Conservation (phyloP, 2,113 vertebrate species). For the Puffinus mauretanicus region DNA sequence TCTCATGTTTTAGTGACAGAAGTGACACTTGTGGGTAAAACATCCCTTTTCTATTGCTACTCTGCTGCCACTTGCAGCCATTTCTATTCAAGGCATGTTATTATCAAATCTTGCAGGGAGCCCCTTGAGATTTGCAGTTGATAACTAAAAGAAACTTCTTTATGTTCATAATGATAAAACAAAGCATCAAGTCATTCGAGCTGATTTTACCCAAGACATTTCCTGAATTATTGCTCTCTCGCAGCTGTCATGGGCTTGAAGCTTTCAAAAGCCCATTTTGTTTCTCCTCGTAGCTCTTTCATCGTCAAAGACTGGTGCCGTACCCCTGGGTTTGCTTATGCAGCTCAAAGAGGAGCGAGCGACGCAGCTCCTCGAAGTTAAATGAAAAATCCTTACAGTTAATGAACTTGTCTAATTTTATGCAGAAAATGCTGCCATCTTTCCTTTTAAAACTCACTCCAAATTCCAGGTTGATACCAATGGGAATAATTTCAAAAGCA, state of each 20-base stretch:
- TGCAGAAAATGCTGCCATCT: slow-evolving; percentile 50
- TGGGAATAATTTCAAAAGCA: slow-evolving; percentile 23
- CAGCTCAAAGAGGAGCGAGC: slow-evolving; percentile 49
- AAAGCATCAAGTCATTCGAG: slow-evolving; percentile 51
- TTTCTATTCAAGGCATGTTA: slow-evolving; percentile 63
- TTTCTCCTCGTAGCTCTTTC: slow-evolving; percentile 48
- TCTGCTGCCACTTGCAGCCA: neutral
- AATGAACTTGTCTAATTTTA: slow-evolving; percentile 72
- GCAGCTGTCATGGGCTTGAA: slow-evolving; percentile 66
- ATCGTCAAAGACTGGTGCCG: slow-evolving; percentile 23
- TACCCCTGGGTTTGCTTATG: slow-evolving; percentile 60
- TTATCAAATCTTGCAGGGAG: slow-evolving; percentile 42
- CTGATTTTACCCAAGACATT: slow-evolving; percentile 71
- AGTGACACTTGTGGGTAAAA: neutral
- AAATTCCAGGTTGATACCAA: slow-evolving; percentile 31
- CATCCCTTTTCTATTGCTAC: neutral
- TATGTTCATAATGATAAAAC: slow-evolving; percentile 75
- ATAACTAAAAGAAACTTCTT: slow-evolving; percentile 75
- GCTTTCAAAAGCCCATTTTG: slow-evolving; percentile 70
- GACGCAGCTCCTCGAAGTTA: slow-evolving; percentile 40
- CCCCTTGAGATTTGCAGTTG: slow-evolving; percentile 64
- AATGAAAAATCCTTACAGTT: slow-evolving; percentile 43
- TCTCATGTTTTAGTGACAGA: neutral
- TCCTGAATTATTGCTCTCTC: slow-evolving; percentile 62
- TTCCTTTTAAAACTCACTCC: slow-evolving; percentile 37